Evolutionary conservation across 1,140 invertebrate genomes (phyloP).

Genomic region (Drosophila sechellia): DNA sequence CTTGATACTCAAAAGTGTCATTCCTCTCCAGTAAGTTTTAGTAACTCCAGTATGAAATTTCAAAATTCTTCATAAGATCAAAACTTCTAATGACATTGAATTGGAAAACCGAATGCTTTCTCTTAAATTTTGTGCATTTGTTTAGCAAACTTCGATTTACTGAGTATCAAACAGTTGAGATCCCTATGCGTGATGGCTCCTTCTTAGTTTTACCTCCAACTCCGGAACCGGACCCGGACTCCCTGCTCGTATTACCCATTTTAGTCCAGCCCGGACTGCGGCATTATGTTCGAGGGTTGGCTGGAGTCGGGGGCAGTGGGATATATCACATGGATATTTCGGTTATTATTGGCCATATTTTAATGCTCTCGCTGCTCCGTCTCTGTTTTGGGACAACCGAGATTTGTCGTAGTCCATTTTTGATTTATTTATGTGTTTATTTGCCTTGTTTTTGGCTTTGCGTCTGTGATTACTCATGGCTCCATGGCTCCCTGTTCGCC

Average conservation of each 20-base stretch:
- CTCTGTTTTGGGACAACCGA: slow-evolving; percentile 60
- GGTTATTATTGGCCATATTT: slow-evolving; percentile 80
- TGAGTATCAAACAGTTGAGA: background rate
- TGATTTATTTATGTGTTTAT: slow-evolving; percentile 83
- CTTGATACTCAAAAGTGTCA: too few relatives aligned
- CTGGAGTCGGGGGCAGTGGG: slow-evolving; percentile 1
- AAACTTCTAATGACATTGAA: too few relatives aligned
- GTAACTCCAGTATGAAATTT: too few relatives aligned
- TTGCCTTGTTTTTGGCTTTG: slow-evolving; percentile 76
- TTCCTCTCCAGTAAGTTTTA: too few relatives aligned
- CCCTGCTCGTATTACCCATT: slow-evolving; percentile 39
- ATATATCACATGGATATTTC: slow-evolving; percentile 66
- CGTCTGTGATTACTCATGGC: slow-evolving; percentile 79
- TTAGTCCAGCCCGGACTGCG: slow-evolving; percentile 20
- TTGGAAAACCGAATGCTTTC: too few relatives aligned
- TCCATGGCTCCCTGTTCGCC: slow-evolving; percentile 7
- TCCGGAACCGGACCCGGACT: background rate
- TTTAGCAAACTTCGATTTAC: background rate
- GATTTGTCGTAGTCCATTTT: slow-evolving; percentile 80
- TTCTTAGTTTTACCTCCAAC: background rate
- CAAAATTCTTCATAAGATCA: too few relatives aligned
- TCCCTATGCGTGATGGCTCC: background rate
- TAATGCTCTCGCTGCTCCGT: slow-evolving; percentile 58
- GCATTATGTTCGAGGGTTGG: background rate
- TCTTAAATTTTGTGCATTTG: too few relatives aligned